Evolutionary conservation across 1,140 invertebrate genomes (phyloP), one percentile per base, ranked within the genome.

Genomic region (Magallana angulata): DNA sequence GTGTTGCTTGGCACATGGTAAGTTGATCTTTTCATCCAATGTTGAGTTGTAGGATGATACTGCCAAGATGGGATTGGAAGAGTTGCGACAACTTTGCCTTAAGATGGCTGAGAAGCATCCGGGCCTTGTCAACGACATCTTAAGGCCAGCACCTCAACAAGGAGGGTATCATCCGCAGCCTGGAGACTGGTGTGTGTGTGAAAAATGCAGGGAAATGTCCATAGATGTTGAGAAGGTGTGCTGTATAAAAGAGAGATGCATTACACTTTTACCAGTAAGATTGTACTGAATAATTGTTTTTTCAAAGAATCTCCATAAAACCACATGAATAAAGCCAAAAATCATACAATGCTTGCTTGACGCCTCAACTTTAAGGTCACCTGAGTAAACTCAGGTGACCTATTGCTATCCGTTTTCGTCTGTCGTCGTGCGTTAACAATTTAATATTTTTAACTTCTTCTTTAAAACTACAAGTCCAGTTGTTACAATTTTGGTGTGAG

Each of bases 81-180:
- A 57, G 36, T 82, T 82, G 11, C 14, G n/a, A 18, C 36, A 82
- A 16, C 14, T 82, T 3, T 82, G 36, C 16, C n/a, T 36, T 12
- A 57, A 8, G 80, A 57, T 48, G 57, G 80, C n/a, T n/a, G 80
- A 82, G 12, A 82, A 56, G 36, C 57, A 82, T 48, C 36, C 80
- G 9, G 8, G 30, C 36, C 36, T 82, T 16, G 64, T 68, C 16
- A 16, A 68, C n/a, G 64, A 68, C n/a, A 68, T 68, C n/a, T 18
- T 68, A 8, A 68, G 64, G n/a, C 64, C 64, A 82, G 36, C 80
- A 14, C 24, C 24, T 14, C 36, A 48, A 82, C 57, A 48, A 16
- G 80, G 80, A 48, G 80, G 80, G 12, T 57, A 82, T 48, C 80
- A 82, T 82, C 80, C 36, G n/a, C 80, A 48, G n/a, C 80, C 80